phyloP scores from a whole-genome alignment of 1,140 invertebrate genomes.

The Plodia interpunctella region DNA sequence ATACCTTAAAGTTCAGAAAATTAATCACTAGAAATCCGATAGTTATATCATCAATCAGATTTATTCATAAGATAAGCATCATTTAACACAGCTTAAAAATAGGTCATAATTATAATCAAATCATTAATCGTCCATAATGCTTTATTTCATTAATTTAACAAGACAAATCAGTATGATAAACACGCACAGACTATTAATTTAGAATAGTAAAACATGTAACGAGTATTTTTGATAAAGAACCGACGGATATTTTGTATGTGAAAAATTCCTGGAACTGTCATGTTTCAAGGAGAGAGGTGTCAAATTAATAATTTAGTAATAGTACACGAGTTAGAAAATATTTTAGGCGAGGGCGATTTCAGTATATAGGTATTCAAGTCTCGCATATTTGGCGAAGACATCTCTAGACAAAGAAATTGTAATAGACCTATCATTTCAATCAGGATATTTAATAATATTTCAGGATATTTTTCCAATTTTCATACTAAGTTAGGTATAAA shows the following conservation, averaged over 20 bases:
- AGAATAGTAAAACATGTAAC: slow-evolving; percentile 25
- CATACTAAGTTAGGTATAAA: too few species aligned
- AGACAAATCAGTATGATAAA: slow-evolving; percentile 33
- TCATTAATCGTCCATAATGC: slow-evolving; percentile 22
- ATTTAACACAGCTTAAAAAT: not conserved
- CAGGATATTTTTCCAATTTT: too few species aligned
- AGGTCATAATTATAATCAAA: slow-evolving; percentile 1
- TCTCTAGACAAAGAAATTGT: too few species aligned
- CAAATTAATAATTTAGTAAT: slow-evolving; percentile 13
- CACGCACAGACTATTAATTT: slow-evolving; percentile 51
- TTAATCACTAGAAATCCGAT: too few species aligned
- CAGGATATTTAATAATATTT: too few species aligned
- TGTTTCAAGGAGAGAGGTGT: slow-evolving; percentile 11
- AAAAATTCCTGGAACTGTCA: not conserved
- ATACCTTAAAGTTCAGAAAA: too few species aligned
- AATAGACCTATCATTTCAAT: too few species aligned
- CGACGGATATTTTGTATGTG: not conserved
- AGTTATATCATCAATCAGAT: too few species aligned
- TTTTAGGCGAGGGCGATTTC: not conserved
- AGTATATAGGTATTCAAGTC: too few species aligned
- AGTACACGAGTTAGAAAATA: slow-evolving; percentile 5
- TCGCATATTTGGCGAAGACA: too few species aligned
- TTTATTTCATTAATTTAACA: slow-evolving; percentile 23
- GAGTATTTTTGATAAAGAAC: slow-evolving; percentile 59
- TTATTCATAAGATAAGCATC: not conserved